Evolutionary conservation across 2,797 vertebrate genomes (phyloP), one percentile per base, ranked within the genome.

Genomic region (Lacerta viridis): DNA sequence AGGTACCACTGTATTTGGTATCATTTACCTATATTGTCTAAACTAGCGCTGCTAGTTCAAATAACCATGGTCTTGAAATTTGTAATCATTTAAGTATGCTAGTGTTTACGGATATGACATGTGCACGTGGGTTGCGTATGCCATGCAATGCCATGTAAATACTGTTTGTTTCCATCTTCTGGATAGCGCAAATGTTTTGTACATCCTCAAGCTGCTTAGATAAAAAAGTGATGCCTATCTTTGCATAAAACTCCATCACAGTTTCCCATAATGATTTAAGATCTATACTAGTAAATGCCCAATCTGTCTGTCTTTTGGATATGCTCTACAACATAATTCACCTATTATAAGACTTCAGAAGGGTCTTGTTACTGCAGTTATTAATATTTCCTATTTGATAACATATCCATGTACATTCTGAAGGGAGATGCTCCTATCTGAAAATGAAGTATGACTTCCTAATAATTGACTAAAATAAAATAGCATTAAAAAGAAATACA

Each of bases 401-500:
- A 89, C 69, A 2, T 41, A 76, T n/a, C 59, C 39, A 7, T 27
- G 7, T 29, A 0, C 0, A 0, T 85, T 91, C 41, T 1, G 88
- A 83, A 87, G 84, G 89, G 68, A 90, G 88, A 87, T 66, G 75
- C 46, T 94, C 90, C 88, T 84, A 82, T 91, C 90, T 90, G 90
- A 93, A 91, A 89, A 93, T 0, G 75, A 84, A 71, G 87, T 0
- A 66, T 83, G 78, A 88, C 83, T 92, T 92, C 86, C 93, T 94
- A 89, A 93, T 93, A 88, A 55, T 10, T 80, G 90, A 93, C 94
- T 95, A 85, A 92, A 93, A 83, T 94, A 90, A 96, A 92, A 93
- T 89, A 94, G 71, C 91, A 92, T 95, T 95, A 95, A 95, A 96
- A 95, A 96, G 93, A 96, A 96, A 96, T 95, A 96, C 85, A 96